Evolutionary conservation across 2,888 invertebrate genomes (phyloP).

Genomic region (Diloba caeruleocephala): DNA sequence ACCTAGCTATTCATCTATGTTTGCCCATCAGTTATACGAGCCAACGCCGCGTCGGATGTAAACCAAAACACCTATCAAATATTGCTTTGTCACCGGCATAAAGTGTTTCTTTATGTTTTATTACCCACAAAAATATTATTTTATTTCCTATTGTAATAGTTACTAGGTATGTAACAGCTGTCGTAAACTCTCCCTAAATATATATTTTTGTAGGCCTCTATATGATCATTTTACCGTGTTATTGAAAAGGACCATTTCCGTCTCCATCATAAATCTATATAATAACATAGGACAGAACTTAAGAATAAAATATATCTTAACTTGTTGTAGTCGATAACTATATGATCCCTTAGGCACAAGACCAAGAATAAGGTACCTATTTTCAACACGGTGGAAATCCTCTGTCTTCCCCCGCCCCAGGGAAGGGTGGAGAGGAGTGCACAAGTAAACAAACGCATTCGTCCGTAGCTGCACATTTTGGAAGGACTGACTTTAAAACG

Average conservation of each 20-base stretch:
- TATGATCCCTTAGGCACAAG: too few species aligned
- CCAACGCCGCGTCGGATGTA: slow-evolving; percentile 56
- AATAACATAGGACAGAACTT: neutral
- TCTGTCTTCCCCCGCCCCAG: too few species aligned
- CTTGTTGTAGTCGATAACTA: too few species aligned
- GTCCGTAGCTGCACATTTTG: too few species aligned
- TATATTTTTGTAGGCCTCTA: slow-evolving; percentile 14
- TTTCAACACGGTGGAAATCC: too few species aligned
- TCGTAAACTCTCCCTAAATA: slow-evolving; percentile 22
- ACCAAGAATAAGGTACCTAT: neutral
- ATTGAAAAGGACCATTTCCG: too few species aligned
- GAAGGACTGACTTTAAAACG: too few species aligned
- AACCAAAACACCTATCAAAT: slow-evolving; percentile 68
- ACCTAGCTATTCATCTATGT: slow-evolving; percentile 52
- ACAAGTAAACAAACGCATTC: too few species aligned
- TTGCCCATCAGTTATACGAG: slow-evolving; percentile 63
- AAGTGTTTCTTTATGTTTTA: slow-evolving; percentile 58
- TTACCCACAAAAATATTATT: slow-evolving; percentile 45
- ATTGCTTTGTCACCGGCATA: slow-evolving; percentile 59
- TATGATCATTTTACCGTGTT: slow-evolving; percentile 5
- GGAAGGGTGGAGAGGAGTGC: too few species aligned
- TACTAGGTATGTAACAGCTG: slow-evolving; percentile 29
- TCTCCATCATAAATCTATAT: too few species aligned
- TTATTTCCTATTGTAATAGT: slow-evolving; percentile 31
- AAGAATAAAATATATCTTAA: too few species aligned